A percentile compares a stretch with the other conserved stretches of the same genome.
Conservation (phyloP, 2,888 invertebrate genomes). For the Belgica antarctica region DNA sequence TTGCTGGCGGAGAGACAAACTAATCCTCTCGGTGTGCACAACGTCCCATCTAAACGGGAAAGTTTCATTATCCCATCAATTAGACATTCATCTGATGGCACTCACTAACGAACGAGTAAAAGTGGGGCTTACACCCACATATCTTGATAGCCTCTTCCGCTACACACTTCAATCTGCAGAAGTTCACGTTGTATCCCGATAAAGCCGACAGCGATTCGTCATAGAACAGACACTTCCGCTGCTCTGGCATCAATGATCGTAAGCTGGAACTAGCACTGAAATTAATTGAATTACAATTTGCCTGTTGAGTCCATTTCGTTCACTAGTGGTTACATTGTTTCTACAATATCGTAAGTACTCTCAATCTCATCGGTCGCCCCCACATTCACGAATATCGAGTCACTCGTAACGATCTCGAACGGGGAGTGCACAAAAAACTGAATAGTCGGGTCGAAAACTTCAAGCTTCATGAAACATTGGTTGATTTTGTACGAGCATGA, state of each 20-base stretch:
- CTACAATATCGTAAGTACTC: constrained; percentile 51
- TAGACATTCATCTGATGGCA: constrained; percentile 4
- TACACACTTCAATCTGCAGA: constrained; percentile 57
- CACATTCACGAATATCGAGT: constrained; percentile 47
- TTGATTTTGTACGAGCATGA: constrained; percentile 47
- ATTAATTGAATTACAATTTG: not conserved
- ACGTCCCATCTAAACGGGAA: constrained; percentile 39
- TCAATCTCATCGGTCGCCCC: constrained; percentile 52
- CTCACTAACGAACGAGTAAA: constrained; percentile 16
- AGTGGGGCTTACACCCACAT: constrained; percentile 38
- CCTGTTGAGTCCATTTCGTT: no score
- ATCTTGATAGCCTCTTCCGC: constrained; percentile 56
- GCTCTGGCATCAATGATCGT: constrained; percentile 53
- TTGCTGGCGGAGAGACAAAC: not conserved
- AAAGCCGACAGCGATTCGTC: constrained; percentile 48
- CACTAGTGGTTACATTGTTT: constrained; percentile 53
- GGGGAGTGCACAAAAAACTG: constrained; percentile 53
- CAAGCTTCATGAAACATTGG: constrained; percentile 53
- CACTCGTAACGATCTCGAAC: constrained; percentile 49
- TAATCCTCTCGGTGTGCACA: constrained; percentile 8
- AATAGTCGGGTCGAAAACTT: constrained; percentile 50
- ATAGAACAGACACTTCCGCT: constrained; percentile 55
- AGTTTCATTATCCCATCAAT: not conserved
- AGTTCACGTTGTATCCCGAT: constrained; percentile 55
- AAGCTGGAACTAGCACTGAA: constrained; percentile 48